Percentiles rank a stretch among this genome's conserved stretches.
phyloP scores from a whole-genome alignment of 2,113 vertebrate species.

The Hoplias malabaricus region DNA sequence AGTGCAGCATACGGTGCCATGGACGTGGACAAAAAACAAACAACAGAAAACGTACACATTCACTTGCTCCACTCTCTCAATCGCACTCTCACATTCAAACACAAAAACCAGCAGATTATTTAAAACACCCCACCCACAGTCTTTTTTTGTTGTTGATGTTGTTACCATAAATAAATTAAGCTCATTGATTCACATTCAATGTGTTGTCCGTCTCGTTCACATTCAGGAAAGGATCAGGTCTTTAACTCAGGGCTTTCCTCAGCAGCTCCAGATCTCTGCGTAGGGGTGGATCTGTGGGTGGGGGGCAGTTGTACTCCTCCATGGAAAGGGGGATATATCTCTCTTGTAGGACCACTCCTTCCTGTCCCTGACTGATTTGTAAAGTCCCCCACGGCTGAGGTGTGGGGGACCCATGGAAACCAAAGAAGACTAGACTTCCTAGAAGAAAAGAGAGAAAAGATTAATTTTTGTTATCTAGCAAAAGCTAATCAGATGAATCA shows the following conservation, averaged over 20 bases:
- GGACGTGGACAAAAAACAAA: conserved; percentile 19
- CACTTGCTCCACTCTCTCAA: neutral
- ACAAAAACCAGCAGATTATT: conserved; percentile 47
- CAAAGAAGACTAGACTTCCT: conserved; percentile 82
- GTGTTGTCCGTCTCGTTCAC: conserved; percentile 65
- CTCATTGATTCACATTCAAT: conserved; percentile 98
- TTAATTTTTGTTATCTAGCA: too few species aligned
- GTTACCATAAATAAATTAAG: conserved; percentile 95
- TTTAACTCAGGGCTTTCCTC: conserved; percentile 76
- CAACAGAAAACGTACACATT: conserved; percentile 7
- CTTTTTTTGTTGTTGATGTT: neutral
- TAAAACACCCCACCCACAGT: conserved; percentile 50
- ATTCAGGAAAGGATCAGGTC: conserved; percentile 63
- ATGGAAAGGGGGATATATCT: conserved; percentile 87
- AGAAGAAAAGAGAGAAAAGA: conserved; percentile 13
- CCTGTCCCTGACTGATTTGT: conserved; percentile 73
- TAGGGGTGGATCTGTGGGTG: conserved; percentile 57
- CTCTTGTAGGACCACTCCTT: conserved; percentile 80
- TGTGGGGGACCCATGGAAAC: conserved; percentile 77
- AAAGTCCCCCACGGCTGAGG: conserved; percentile 86
- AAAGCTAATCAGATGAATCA: too few species aligned
- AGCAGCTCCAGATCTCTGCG: conserved; percentile 89
- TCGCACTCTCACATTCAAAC: conserved; percentile 16
- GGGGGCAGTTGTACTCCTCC: conserved; percentile 82
- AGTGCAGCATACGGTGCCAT: conserved; percentile 65